phyloP scores from a whole-genome alignment of 2,888 invertebrate genomes.

The Andrena marginata region DNA sequence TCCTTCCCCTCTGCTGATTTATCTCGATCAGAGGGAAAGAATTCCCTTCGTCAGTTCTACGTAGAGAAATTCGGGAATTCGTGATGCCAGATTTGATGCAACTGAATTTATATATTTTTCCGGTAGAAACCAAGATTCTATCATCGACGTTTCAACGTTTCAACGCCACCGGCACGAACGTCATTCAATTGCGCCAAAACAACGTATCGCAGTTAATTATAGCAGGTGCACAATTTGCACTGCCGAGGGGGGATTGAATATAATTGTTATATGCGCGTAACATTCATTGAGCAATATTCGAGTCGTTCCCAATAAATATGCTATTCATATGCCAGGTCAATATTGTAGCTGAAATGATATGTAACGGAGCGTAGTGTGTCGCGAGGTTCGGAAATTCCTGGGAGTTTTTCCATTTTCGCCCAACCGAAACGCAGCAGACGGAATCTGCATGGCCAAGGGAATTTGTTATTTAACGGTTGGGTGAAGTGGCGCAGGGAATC shows the following conservation, averaged over 20 bases:
- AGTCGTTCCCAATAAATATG: not conserved
- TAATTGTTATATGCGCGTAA: not conserved
- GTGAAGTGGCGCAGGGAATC: conserved; percentile 28
- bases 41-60: not conserved
- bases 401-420: not conserved
- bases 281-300: conserved; percentile 20
- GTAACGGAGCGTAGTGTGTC: not conserved
- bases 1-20: no score
- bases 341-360: conserved; percentile 11
- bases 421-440: not conserved
- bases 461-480: conserved; percentile 26
- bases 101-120: not conserved
- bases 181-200: not conserved
- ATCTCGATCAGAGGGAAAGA: not conserved
- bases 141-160: not conserved
- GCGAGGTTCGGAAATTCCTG: not conserved
- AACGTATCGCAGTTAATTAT: not conserved
- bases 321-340: not conserved
- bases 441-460: not conserved
- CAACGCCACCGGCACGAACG: not conserved
- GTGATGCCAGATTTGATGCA: not conserved
- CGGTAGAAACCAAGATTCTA: not conserved
- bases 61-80: not conserved
- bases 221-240: not conserved
- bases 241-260: conserved; percentile 5